Base-by-base conservation (phyloP, 2,797 vertebrate species). In the Acanthurus leucopareius region DNA sequence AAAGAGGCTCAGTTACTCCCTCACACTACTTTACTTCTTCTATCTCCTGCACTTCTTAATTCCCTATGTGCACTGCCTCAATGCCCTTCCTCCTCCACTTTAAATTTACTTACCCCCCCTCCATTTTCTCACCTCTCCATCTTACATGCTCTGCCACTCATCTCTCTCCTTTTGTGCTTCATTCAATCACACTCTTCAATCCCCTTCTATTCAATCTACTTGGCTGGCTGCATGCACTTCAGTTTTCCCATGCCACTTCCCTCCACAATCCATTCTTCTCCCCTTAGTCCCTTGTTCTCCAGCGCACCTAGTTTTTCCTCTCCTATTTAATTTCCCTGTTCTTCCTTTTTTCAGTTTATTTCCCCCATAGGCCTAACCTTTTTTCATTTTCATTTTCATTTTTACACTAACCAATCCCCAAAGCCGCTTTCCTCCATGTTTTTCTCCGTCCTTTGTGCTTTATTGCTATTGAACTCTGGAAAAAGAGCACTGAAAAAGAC, bases 1-100 rank as follows among this genome's bases (percentile, higher is more conserved):
- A 72, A 16, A 73, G 22, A 22, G 40, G 56, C 65, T 85, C 42
- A 74, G 57, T 73, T 83, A 71, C 48, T 75, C 67, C 22, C 56
- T 81, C 45, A 59, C 47, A 47, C 10, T 20, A 57, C 60, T 63
- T 60, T 9, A 14, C 76, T 20, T 78, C 70, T 47, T 78, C 64
- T 70, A 69, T 59, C 32, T 63, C 56, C 48, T 48, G 20, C 57
- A 57, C 56, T 71, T 53, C 77, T 75, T 32, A 79, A 82, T 75
- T 83, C 61, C 64, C 57, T 70, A 47, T 56, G 19, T 69, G 44
- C 64, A 28, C 16, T 45, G 60, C 35, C 58, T 81, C 45, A 61
- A 42, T 75, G 65, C 62, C 20, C 57, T 52, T 35, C 60, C 28
- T 67, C 47, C 14, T 32, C 40, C 61, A 60, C 72, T 70, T 75